Percentiles rank a stretch among this genome's conserved stretches.
Evolutionary conservation across 92 coral and sea anemone species (phyloP).

Genomic region (Micromussa lordhowensis): DNA sequence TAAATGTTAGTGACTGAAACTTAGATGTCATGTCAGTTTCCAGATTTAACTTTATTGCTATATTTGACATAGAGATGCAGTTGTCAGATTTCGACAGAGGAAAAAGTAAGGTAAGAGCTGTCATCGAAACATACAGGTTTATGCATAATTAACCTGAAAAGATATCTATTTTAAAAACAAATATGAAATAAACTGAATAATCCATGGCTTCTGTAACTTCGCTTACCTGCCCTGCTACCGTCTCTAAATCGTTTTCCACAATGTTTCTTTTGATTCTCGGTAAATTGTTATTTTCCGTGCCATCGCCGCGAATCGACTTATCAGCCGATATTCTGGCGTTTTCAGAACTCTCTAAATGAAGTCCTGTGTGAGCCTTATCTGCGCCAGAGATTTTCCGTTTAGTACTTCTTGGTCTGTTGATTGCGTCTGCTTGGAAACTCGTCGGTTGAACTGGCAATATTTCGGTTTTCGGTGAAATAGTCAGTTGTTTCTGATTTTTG

Average conservation of each 20-base stretch:
- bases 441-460: constrained; percentile 35
- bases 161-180: not conserved
- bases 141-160: not conserved
- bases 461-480: constrained; percentile 28
- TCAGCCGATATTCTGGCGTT: not conserved
- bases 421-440: constrained; percentile 11
- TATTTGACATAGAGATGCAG: not conserved
- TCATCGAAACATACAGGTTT: not conserved
- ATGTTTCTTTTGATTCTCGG: not conserved
- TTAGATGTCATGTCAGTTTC: not conserved
- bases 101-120: not conserved
- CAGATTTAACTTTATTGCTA: not conserved
- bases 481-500: constrained; percentile 11
- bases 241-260: not conserved
- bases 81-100: not conserved
- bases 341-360: constrained; percentile 13
- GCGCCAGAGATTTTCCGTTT: not conserved
- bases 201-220: not conserved
- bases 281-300: constrained; percentile 8
- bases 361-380: constrained; percentile 1
- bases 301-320: not conserved
- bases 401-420: not conserved
- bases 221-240: constrained; percentile 13
- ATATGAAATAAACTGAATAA: not conserved
- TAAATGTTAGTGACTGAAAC: too few relatives aligned